These are phyloP conservation scores for Dysdera silvatica DNA, from an alignment of 1,140 invertebrate species.

Conservation along the genomic window DNA sequence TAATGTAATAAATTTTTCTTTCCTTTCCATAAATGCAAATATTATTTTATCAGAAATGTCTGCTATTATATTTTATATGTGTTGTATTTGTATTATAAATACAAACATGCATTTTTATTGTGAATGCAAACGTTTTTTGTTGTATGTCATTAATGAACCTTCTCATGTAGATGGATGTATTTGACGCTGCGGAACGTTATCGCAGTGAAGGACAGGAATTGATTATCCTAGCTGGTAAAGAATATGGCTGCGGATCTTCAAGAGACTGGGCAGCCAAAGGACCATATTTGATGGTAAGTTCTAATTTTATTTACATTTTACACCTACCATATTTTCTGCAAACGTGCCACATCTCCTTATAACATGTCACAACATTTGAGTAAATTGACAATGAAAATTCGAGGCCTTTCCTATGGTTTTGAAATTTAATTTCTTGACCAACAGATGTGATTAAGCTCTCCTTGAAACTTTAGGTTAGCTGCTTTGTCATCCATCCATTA, in stretches of 20 bases:
- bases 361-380: background rate
- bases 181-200: constrained; percentile 88
- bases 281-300: constrained; percentile 71
- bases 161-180: constrained; percentile 70
- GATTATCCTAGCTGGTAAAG: constrained; percentile 88
- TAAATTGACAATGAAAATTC: too few relatives aligned
- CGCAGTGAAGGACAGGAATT: constrained; percentile 59
- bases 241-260: constrained; percentile 88
- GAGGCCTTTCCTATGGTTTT: background rate
- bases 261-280: constrained; percentile 98
- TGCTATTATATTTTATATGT: background rate
- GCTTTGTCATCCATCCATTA: too few relatives aligned
- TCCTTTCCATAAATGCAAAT: background rate
- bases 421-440: too few relatives aligned
- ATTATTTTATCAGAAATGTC: background rate
- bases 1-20: background rate
- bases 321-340: too few relatives aligned
- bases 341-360: too few relatives aligned
- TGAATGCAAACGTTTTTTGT: constrained; percentile 4
- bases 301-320: background rate
- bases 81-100: background rate
- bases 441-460: too few relatives aligned
- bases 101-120: too few relatives aligned
- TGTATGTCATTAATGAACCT: constrained; percentile 27
- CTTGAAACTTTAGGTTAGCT: too few relatives aligned